Conservation (phyloP, 2,888 invertebrate species). For the Drosophila acutilabella region DNA sequence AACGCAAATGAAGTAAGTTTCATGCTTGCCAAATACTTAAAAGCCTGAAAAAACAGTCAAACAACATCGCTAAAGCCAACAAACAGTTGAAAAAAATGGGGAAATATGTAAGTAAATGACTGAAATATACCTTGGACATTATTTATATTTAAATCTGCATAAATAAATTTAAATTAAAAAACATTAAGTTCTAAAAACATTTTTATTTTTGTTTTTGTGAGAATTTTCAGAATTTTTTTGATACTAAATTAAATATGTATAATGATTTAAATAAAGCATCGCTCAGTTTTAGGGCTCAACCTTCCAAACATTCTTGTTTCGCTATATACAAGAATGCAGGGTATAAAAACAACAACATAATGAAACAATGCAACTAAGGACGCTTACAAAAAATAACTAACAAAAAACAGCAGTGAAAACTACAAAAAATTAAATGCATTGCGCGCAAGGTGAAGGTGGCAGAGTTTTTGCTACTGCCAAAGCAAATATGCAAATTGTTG, state of each 20-base stretch:
- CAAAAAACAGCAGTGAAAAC: constrained; percentile 33
- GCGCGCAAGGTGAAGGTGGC: constrained; percentile 69
- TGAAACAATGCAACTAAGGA: constrained; percentile 32
- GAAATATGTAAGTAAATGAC: neutral
- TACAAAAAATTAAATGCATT: constrained; percentile 26
- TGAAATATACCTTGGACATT: neutral
- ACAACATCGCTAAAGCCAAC: constrained; percentile 32
- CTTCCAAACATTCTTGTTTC: neutral
- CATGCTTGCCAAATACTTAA: constrained; percentile 70
- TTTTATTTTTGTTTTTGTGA: no score
- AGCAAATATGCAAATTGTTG: constrained; percentile 81
- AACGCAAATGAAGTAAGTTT: constrained; percentile 77
- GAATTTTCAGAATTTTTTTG: no score
- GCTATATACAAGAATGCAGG: neutral
- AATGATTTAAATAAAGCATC: no score
- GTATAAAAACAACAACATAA: constrained; percentile 8
- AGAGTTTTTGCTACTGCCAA: constrained; percentile 69
- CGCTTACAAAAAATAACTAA: constrained; percentile 20
- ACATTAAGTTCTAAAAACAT: no score
- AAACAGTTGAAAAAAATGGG: constrained; percentile 11
- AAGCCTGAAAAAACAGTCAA: constrained; percentile 62
- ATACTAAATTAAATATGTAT: no score
- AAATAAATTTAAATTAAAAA: no score
- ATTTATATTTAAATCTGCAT: neutral
- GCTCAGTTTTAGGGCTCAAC: neutral